phyloP scores from a whole-genome alignment of 2,113 vertebrate species.

The Ceyx cyanopectus region DNA sequence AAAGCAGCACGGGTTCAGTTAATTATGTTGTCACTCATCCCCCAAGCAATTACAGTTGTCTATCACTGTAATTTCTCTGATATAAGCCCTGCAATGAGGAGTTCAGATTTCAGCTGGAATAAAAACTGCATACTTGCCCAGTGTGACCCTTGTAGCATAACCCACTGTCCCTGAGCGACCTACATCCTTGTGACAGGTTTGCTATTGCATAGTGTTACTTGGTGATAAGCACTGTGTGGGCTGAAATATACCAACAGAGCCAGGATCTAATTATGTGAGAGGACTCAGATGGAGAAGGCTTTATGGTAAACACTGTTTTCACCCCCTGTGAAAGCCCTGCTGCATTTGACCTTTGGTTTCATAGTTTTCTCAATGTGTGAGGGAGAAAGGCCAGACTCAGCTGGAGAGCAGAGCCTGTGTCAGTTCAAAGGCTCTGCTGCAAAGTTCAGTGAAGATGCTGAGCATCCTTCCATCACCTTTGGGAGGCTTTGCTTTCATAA shows the following conservation, averaged over 20 bases:
- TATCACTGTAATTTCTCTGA: not conserved
- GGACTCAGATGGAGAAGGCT: not conserved
- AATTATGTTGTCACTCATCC: constrained; percentile 11
- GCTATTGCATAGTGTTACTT: not conserved
- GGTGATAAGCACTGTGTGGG: not conserved
- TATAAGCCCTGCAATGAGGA: not conserved
- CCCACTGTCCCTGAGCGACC: not conserved
- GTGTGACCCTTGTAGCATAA: not conserved
- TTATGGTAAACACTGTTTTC: not conserved
- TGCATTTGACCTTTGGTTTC: not conserved
- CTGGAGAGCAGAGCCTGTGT: not conserved
- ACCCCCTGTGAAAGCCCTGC: not conserved
- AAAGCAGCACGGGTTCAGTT: constrained; percentile 1
- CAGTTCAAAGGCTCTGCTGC: not conserved
- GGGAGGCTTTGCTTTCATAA: not conserved
- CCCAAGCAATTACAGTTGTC: constrained; percentile 3
- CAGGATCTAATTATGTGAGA: not conserved
- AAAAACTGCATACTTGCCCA: not conserved
- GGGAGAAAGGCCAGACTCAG: not conserved
- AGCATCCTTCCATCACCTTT: not conserved
- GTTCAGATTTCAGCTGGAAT: constrained; percentile 11
- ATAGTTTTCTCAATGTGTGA: not conserved
- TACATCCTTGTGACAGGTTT: not conserved
- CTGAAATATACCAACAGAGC: not conserved
- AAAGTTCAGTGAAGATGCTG: not conserved